Evolutionary conservation across 2,888 invertebrate genomes (phyloP), one percentile per base, ranked within the genome.

Genomic region (Agrotis segetum): DNA sequence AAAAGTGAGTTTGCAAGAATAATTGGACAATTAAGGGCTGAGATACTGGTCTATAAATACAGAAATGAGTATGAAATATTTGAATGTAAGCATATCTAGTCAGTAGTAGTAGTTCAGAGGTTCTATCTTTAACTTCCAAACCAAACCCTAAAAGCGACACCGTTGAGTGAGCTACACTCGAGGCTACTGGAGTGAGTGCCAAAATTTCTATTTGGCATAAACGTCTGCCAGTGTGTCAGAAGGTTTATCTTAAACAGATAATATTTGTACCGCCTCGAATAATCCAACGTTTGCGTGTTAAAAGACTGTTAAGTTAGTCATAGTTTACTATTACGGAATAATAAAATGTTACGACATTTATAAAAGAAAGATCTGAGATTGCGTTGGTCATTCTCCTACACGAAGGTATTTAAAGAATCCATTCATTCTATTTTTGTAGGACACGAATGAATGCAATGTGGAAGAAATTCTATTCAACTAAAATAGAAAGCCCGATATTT

Each of bases 181-280:
- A 66, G 52, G 75, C 53, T 55, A 67, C 52, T 72, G 60, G 70
- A 74, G 58, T 61, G 71, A 71, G 61, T 84, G 80, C 76, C 85
- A 83, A 84, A 56, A 73, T 71, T 71, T 73, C 74, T 71, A 74
- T 80, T 77, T 84, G 61, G 79, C 71, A 79, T 74, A 68, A 78
- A 59, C 13, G 67, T 59, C 58, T 58, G 66, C 60, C 46, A 34
- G 44, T 79, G 29, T 61, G 49, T 47, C 63, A 40, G 49, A 73
- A 52, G 76, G 71, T 76, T 74, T 72, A 79, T 82, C 71, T 62
- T 66, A 44, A 68, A 79, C 61, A 81, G 76, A 73, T 62, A 72
- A 81, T 64, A 71, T 74, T 81, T 55, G 67, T 62, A 67, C 24
- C 67, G 61, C 47, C 67, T 61, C 40, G 44, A 71, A 82, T 65